A percentile compares a stretch with the other conserved stretches of the same genome.
These are phyloP conservation scores for Epizoanthus rinbou DNA, from an alignment of 92 coral and sea anemone genomes.

Conservation along the genomic window DNA sequence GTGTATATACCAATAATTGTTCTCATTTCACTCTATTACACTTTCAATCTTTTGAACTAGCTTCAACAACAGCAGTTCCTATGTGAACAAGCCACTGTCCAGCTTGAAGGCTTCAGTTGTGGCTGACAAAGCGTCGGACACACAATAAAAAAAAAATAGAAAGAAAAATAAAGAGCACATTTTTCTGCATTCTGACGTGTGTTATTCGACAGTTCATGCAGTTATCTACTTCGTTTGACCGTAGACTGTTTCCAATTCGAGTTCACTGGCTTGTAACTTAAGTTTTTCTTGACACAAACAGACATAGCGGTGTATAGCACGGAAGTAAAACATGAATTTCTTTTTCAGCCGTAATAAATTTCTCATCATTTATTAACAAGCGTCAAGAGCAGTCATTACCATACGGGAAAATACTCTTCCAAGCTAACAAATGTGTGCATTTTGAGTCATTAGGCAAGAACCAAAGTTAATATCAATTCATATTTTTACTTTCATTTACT, in stretches of 20 bases:
- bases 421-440: slow-evolving; percentile 29
- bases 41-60: background rate
- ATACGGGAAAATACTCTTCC: slow-evolving; percentile 40
- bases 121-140: background rate
- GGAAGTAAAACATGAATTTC: background rate
- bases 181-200: background rate
- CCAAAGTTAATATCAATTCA: background rate
- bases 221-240: background rate
- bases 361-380: slow-evolving; percentile 70
- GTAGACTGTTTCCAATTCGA: background rate
- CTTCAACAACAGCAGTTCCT: background rate
- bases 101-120: background rate
- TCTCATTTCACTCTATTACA: background rate
- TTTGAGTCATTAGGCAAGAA: slow-evolving; percentile 20
- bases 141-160: no score
- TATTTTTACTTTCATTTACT: slow-evolving; percentile 8
- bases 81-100: background rate
- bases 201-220: background rate
- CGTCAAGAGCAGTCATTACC: slow-evolving; percentile 54
- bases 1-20: no score
- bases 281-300: background rate
- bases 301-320: background rate
- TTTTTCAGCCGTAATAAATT: background rate
- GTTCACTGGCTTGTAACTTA: background rate
- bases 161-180: background rate